Percentiles rank a stretch among this genome's conserved stretches.
These are phyloP conservation scores for Saccopteryx bilineata DNA, from an alignment of 2,113 vertebrate species.

Conservation along the genomic window DNA sequence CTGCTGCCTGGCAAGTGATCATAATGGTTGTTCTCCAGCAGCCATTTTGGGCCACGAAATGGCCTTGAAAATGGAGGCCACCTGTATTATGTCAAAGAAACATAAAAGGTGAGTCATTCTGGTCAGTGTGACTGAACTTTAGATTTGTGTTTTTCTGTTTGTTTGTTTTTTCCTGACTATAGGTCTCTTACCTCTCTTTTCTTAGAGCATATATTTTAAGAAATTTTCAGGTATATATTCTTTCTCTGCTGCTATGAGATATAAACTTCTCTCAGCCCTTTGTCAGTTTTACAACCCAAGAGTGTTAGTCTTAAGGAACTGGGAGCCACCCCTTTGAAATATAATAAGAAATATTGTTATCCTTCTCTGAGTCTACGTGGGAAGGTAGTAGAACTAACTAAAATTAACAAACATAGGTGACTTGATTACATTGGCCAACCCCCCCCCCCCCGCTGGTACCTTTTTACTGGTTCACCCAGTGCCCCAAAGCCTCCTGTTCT, in stretches of 20 bases:
- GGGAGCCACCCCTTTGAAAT: neutral
- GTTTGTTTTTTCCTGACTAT: neutral
- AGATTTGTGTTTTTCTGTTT: neutral
- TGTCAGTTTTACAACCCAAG: neutral
- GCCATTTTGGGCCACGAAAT: neutral
- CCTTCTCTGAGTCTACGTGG: neutral
- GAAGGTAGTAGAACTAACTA: neutral
- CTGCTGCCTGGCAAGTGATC: neutral
- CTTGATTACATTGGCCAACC: neutral
- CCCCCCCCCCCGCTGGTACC: too few relatives aligned
- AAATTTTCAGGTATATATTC: neutral
- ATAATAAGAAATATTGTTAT: neutral
- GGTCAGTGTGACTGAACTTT: neutral
- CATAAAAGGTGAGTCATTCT: neutral
- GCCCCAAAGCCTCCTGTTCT: neutral
- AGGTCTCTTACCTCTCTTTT: neutral
- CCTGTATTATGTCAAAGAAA: neutral
- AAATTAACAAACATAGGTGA: neutral
- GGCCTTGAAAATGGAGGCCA: neutral
- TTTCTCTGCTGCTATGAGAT: neutral
- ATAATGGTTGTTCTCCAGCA: neutral
- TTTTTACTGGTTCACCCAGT: neutral
- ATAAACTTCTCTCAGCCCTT: neutral
- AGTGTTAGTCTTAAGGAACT: neutral
- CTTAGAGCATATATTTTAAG: neutral